Base-by-base conservation (phyloP, 1,140 invertebrate genomes). In the Leucophenga varia region DNA sequence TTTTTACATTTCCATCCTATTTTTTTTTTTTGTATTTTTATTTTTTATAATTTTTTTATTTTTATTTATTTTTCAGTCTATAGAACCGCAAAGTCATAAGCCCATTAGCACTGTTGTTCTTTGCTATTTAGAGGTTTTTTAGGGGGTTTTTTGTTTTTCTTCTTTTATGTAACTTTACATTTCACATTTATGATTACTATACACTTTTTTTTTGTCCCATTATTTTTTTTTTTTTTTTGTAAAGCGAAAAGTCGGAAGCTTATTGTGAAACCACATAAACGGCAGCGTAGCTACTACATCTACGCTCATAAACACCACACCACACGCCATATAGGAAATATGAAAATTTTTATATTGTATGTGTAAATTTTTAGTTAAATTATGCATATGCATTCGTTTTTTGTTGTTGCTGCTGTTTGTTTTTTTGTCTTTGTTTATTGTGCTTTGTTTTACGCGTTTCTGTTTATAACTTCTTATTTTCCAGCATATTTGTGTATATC, bases 11-110 rank as follows among this genome's bases (percentile, higher is more conserved):
- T n/a, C n/a, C n/a, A n/a, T n/a, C n/a, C n/a, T n/a, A n/a, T n/a
- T n/a, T n/a, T n/a, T n/a, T n/a, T n/a, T n/a, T n/a, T n/a, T n/a
- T n/a, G n/a, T n/a, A n/a, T n/a, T n/a, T n/a, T n/a, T n/a, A n/a
- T n/a, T n/a, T n/a, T n/a, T n/a, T n/a, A n/a, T n/a, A n/a, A n/a
- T n/a, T n/a, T n/a, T n/a, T n/a, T n/a, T n/a, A n/a, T n/a, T n/a
- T n/a, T n/a, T n/a, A n/a, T n/a, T n/a, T n/a, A n/a, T n/a, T n/a
- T n/a, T n/a, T n/a, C n/a, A n/a, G n/a, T n/a, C n/a, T n/a, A n/a
- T n/a, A n/a, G 51, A 63, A 65, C 63, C 63, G 63, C 63, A 65
- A 57, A 67, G 58, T 67, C 63, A 65, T 67, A 65, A 63, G 58
- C 63, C 61, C 61, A 59, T 67, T 65, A 67, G 49, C 63, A 47